A percentile compares a stretch with the other conserved stretches of the same genome.
These are phyloP conservation scores for Mesorhabditis belari DNA, from an alignment of 2,888 invertebrate genomes.

Conservation along the genomic window DNA sequence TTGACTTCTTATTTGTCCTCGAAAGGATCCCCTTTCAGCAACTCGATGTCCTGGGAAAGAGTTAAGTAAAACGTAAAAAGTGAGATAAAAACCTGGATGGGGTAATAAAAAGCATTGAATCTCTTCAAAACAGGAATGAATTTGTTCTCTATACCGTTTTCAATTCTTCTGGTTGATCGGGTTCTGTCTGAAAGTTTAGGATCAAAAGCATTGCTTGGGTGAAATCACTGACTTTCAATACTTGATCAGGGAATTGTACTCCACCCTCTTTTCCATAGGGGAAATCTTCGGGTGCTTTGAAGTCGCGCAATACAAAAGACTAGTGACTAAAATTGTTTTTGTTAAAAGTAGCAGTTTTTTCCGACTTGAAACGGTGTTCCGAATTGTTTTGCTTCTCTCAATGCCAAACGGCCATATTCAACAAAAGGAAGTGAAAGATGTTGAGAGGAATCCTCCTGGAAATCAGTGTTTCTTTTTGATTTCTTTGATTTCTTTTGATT, in stretches of 20 bases:
- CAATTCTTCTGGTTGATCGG: constrained; percentile 29
- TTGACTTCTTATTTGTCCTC: constrained; percentile 45
- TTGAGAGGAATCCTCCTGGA: constrained; percentile 81
- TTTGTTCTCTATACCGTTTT: constrained; percentile 29
- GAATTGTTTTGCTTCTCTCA: constrained; percentile 64
- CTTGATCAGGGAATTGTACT: constrained; percentile 28
- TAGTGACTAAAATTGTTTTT: constrained; percentile 31
- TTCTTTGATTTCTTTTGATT: constrained; percentile 79
- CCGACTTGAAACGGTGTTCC: constrained; percentile 52
- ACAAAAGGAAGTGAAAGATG: constrained; percentile 91
- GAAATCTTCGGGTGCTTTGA: constrained; percentile 58
- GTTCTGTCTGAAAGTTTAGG: constrained; percentile 10
- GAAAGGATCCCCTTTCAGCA: constrained; percentile 45
- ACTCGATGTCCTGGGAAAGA: no score
- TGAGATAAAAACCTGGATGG: constrained; percentile 50
- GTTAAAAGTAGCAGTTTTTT: constrained; percentile 81
- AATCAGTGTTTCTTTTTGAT: neutral
- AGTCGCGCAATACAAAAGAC: constrained; percentile 50
- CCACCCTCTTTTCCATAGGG: constrained; percentile 43
- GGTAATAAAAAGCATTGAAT: constrained; percentile 44
- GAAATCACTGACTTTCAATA: constrained; percentile 21
- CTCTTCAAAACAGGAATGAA: constrained; percentile 38
- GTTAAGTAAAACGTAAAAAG: no score
- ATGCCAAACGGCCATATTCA: constrained; percentile 89
- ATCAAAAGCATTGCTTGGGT: no score